Percentiles rank a stretch among this genome's conserved stretches.
These are phyloP conservation scores for Ploceus nigricollis DNA, from an alignment of 2,113 vertebrate species.

Conservation along the genomic window DNA sequence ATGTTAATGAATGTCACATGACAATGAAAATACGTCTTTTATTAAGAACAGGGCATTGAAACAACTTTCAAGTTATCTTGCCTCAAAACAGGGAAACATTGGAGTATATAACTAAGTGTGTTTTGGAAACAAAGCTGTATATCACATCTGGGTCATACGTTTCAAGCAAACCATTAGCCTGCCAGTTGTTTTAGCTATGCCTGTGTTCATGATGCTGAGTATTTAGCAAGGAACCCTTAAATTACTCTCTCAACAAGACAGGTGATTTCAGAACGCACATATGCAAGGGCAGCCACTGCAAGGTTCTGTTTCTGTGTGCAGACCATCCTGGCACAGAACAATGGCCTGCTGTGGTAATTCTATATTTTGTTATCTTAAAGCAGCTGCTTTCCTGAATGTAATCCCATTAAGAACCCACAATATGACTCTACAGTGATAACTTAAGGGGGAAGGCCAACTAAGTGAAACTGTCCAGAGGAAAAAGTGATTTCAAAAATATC, in stretches of 20 bases:
- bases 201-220: background rate
- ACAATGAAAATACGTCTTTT: background rate
- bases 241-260: background rate
- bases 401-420: conserved; percentile 30
- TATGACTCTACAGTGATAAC: conserved; percentile 10
- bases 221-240: background rate
- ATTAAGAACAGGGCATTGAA: background rate
- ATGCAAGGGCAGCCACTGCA: background rate
- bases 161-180: background rate
- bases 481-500: background rate
- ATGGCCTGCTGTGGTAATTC: conserved; percentile 10
- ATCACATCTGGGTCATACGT: background rate
- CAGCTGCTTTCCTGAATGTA: conserved; percentile 53
- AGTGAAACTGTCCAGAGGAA: background rate
- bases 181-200: background rate
- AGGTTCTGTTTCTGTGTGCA: background rate
- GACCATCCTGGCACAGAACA: background rate
- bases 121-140: background rate
- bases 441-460: background rate
- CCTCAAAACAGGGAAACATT: background rate
- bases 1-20: background rate
- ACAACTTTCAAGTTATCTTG: background rate
- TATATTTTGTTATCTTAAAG: conserved; percentile 60
- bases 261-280: background rate
- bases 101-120: background rate